Conservation (phyloP, 2,888 invertebrate genomes). For the Bellardia bayeri region DNA sequence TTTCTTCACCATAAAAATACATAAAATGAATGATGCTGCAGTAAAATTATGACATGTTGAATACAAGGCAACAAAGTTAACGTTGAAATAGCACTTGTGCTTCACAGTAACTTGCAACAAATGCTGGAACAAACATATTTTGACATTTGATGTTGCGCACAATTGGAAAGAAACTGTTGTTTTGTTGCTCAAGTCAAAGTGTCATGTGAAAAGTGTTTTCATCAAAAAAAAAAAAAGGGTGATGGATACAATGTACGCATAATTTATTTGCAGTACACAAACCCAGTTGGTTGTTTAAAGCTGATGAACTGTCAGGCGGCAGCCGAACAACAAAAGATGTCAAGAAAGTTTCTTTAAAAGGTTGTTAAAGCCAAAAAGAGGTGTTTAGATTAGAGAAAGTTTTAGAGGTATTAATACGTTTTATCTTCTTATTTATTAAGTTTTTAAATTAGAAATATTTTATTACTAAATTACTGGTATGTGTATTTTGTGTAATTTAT, state of each 20-base stretch:
- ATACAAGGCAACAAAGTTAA: slow-evolving; percentile 29
- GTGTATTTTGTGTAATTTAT: slow-evolving; percentile 48
- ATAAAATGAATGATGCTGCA: slow-evolving; percentile 66
- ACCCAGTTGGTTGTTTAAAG: background rate
- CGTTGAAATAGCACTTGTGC: slow-evolving; percentile 56
- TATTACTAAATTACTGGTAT: slow-evolving; percentile 33
- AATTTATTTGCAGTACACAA: slow-evolving; percentile 23
- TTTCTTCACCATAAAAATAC: background rate
- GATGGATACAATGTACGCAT: slow-evolving; percentile 39
- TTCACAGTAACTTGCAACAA: slow-evolving; percentile 43
- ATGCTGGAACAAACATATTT: slow-evolving; percentile 55
- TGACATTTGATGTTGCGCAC: slow-evolving; percentile 47
- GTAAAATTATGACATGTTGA: slow-evolving; percentile 62
- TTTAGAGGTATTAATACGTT: background rate
- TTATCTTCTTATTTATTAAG: slow-evolving; percentile 12
- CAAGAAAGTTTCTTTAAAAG: slow-evolving; percentile 16
- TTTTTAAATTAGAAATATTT: slow-evolving; percentile 24
- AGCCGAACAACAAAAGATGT: slow-evolving; percentile 16
- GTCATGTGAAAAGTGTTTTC: slow-evolving; percentile 58
- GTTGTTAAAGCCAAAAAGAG: slow-evolving; percentile 3
- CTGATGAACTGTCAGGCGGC: slow-evolving; percentile 45
- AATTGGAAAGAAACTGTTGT: slow-evolving; percentile 30
- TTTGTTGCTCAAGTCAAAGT: slow-evolving; percentile 56
- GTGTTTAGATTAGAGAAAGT: slow-evolving; percentile 40
- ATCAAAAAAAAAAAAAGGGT: slow-evolving; percentile 21